Conservation (phyloP, 1,140 invertebrate genomes). For the Achroia grisella region DNA sequence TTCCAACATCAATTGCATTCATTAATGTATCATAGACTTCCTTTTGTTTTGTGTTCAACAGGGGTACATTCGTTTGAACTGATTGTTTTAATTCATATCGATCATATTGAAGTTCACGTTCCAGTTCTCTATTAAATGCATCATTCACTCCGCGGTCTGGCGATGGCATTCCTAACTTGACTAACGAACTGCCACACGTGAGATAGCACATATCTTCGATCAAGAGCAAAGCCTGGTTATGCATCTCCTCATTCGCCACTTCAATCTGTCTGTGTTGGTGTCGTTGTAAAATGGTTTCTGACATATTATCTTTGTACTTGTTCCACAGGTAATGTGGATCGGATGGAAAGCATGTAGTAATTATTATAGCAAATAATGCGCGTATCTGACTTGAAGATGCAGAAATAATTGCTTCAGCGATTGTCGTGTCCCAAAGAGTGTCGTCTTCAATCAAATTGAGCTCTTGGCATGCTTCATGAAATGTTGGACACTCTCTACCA, state of each 20-base stretch:
- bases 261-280: no score
- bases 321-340: conserved; percentile 51
- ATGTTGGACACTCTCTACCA: conserved; percentile 38
- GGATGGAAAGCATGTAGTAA: conserved; percentile 25
- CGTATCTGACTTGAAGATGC: conserved; percentile 33
- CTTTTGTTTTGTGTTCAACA: conserved; percentile 38
- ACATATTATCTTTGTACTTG: conserved; percentile 55
- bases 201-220: conserved; percentile 29
- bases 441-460: conserved; percentile 32
- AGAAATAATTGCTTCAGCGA: conserved; percentile 36
- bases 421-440: conserved; percentile 35
- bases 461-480: conserved; percentile 35
- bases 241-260: conserved; percentile 26
- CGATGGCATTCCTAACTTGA: conserved; percentile 44
- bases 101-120: conserved; percentile 42
- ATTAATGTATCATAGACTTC: conserved; percentile 50
- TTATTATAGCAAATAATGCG: conserved; percentile 33
- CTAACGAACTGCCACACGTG: conserved; percentile 23
- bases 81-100: conserved; percentile 14
- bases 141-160: conserved; percentile 28
- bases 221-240: conserved; percentile 24
- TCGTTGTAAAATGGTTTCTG: conserved; percentile 42
- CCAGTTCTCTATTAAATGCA: conserved; percentile 40
- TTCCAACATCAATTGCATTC: conserved; percentile 26
- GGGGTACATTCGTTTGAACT: conserved; percentile 36